Evolutionary conservation across 2,797 vertebrate genomes (phyloP), one percentile per base, ranked within the genome.

Genomic region (Hephaestus fuliginosus): DNA sequence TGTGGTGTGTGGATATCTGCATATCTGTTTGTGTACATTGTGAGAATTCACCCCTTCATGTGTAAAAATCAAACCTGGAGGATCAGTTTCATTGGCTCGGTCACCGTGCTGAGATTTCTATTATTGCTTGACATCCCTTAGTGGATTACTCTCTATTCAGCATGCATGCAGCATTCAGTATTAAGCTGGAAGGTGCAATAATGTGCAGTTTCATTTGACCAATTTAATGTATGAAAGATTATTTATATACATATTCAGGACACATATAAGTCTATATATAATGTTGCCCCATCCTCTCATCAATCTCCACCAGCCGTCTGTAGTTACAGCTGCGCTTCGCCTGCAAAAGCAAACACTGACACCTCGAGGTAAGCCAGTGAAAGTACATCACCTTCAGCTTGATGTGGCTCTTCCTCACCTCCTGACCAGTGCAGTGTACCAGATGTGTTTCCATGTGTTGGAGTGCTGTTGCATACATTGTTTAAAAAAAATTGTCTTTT

Each of bases 301-400:
- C 17, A 61, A 57, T 57, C 43, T 2, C 41, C 39, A 22, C 20
- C 73, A 67, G 18, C 43, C 17, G 30, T 33, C 30, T 33, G 25
- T 25, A 25, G 25, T 33, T 33, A 33, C 30, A 3, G 30, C 30
- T 33, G 30, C 4, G 8, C 25, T 55, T 46, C 33, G 7, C 10
- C 56, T 58, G 43, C 10, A 11, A 25, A 28, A 48, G 56, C 56
- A 20, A 64, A 84, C 74, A 83, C 70, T 76, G 82, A 69, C 84
- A 56, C 60, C 80, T 25, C n/a, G 79, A 87, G 88, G 76, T 22
- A 3, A 48, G 1, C 1, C 22, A 0, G 33, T 68, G 43, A 33
- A 52, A 67, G 0, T 28, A 39, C 85, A 70, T 0, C 51, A 6
- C 7, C 30, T 20, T 5, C 30, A 36, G 10, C 5, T 33, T 33